Conservation (phyloP, 92 coral and sea anemone species). For the Phenganax stokvisi region DNA sequence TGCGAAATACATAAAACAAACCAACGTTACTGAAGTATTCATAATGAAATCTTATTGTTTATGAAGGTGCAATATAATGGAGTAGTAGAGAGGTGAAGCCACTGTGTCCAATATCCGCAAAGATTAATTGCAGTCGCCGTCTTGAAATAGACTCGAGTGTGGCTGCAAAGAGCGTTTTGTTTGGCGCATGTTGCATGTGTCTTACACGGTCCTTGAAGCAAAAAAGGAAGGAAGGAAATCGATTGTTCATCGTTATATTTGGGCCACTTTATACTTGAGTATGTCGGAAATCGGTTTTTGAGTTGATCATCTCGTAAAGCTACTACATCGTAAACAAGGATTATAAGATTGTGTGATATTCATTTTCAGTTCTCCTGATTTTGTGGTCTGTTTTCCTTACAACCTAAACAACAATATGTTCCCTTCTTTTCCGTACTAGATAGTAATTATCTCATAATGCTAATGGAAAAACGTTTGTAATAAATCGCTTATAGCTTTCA, state of each 20-base stretch:
- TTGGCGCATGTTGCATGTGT: conserved; percentile 6
- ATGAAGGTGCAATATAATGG: background rate
- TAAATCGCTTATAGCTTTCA: background rate
- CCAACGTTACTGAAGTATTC: too few relatives aligned
- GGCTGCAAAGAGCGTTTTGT: conserved; percentile 19
- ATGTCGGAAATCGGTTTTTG: conserved; percentile 23
- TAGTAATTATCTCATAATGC: too few relatives aligned
- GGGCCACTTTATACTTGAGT: conserved; percentile 13
- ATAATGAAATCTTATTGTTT: too few relatives aligned
- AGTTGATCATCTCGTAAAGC: conserved; percentile 19
- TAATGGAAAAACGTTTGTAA: background rate
- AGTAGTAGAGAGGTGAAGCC: conserved; percentile 27
- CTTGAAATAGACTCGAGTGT: conserved; percentile 18
- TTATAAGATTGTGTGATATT: conserved; percentile 10
- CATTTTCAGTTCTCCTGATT: background rate
- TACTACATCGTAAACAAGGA: conserved; percentile 34
- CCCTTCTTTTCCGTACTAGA: too few relatives aligned
- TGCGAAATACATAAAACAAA: too few relatives aligned
- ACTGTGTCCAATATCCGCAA: conserved; percentile 27
- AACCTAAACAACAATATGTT: background rate
- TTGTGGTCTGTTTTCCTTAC: conserved; percentile 21
- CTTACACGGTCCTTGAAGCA: background rate
- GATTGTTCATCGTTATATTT: conserved; percentile 32
- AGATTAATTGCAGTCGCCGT: conserved; percentile 30
- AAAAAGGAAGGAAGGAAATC: conserved; percentile 36